Base-by-base conservation (phyloP, 2,888 invertebrate genomes). In the Andrena bicolor region DNA sequence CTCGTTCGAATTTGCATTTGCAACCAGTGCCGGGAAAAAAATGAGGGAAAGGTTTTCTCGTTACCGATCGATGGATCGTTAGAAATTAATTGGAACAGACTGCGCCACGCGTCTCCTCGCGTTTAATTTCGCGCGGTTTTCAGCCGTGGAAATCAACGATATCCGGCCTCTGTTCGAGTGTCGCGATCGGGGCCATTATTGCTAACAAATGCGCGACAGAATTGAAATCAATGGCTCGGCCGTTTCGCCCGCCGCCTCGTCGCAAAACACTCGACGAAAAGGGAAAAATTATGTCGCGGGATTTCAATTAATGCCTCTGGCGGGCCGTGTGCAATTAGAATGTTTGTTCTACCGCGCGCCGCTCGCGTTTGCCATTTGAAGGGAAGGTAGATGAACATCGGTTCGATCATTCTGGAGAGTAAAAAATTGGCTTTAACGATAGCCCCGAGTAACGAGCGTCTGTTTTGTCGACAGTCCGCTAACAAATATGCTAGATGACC, bases 41-140 rank as follows among this genome's bases (percentile, higher is more conserved):
- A 41, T 4, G 51, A 41, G 28, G 30, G 61, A 30, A 56, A 23
- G 13, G 76, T 56, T 73, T 65, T 64, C 26, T 49, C 63, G 72
- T 61, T 63, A 79, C 61, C 74, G 68, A 81, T 87, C 76, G 73
- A 71, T 76, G 60, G 79, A 80, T 87, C 81, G 87, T 87, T 83
- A 86, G 81, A 82, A 88, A 87, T 86, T 87, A 87, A 87, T 87
- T 88, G 88, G 86, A 83, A 78, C 80, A 66, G 10, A 76, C 65
- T 30, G 69, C 26, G 35, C 65, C 51, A 69, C 65, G 74, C 58
- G 76, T 74, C 70, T 71, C 61, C 61, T 58, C 58, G 56, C 65
- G 61, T 85, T 83, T 88, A 83, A 87, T 87, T 79, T 87, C 76
- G 74, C 60, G 80, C 70, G 80, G 73, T 70, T 77, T 73, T 53